Conservation (phyloP, 2,797 vertebrate genomes). For the Neostethus bicornis region DNA sequence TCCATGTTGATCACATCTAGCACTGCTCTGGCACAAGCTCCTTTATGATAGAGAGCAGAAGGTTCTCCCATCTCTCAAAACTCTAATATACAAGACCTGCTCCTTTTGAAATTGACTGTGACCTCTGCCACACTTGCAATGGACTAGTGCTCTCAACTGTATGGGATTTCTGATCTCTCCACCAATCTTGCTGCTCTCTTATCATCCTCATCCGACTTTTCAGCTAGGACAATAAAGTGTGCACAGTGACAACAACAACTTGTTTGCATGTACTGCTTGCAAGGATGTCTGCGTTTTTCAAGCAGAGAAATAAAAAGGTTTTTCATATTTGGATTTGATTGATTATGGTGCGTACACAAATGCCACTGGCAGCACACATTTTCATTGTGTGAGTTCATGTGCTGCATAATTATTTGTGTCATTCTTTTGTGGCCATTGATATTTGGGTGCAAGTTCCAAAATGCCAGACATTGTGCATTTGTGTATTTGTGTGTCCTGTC, state of each 20-base stretch:
- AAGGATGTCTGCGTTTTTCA: slow-evolving; percentile 12
- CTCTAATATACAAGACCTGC: slow-evolving; percentile 81
- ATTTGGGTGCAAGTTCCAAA: slow-evolving; percentile 66
- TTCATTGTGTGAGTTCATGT: slow-evolving; percentile 31
- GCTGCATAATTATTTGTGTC: slow-evolving; percentile 17
- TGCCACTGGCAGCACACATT: slow-evolving; percentile 43
- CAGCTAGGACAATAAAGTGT: slow-evolving; percentile 70
- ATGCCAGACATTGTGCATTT: slow-evolving; percentile 69
- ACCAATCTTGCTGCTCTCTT: slow-evolving; percentile 60
- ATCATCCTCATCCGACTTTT: slow-evolving; percentile 72
- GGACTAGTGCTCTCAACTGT: slow-evolving; percentile 76
- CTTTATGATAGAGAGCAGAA: slow-evolving; percentile 79
- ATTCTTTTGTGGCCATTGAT: slow-evolving; percentile 50
- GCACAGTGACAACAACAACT: slow-evolving; percentile 41
- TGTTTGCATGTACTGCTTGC: slow-evolving; percentile 34
- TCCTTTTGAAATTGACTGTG: slow-evolving; percentile 84
- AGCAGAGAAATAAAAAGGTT: background rate
- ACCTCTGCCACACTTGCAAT: slow-evolving; percentile 81
- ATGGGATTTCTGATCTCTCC: slow-evolving; percentile 74
- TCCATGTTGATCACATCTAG: slow-evolving; percentile 80
- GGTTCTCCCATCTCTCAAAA: slow-evolving; percentile 74
- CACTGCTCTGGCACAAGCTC: slow-evolving; percentile 59
- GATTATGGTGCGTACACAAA: slow-evolving; percentile 37
- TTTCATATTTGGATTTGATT: slow-evolving; percentile 38
- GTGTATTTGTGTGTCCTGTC: slow-evolving; percentile 29